These are phyloP conservation scores for Cerceris rybyensis DNA, from an alignment of 2,888 invertebrate species.

Conservation along the genomic window DNA sequence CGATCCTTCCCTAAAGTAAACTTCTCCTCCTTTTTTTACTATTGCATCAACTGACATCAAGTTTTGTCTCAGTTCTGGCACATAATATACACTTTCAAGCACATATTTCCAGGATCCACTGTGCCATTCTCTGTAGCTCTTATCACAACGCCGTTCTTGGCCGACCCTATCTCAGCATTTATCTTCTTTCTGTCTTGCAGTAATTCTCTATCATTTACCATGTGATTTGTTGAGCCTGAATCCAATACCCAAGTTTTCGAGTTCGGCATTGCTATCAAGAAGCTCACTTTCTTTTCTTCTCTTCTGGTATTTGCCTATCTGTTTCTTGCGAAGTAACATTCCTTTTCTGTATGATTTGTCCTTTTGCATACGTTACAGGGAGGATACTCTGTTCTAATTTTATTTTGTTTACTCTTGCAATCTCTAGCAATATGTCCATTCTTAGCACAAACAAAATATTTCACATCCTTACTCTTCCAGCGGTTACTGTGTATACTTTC, in stretches of 20 bases:
- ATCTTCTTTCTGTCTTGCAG: no score
- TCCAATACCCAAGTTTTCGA: no score
- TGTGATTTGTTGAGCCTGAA: no score
- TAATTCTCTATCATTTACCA: no score
- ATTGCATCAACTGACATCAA: constrained; percentile 15
- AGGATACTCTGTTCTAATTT: no score
- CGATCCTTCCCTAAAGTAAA: constrained; percentile 2
- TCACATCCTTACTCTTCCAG: no score
- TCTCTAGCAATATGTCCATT: neutral
- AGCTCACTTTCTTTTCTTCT: no score
- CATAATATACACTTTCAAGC: constrained; percentile 2
- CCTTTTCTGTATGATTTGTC: constrained; percentile 8
- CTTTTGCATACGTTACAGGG: constrained; percentile 29
- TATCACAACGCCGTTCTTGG: constrained; percentile 20
- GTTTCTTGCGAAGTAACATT: constrained; percentile 15
- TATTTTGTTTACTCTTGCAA: no score
- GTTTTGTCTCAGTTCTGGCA: constrained; percentile 21
- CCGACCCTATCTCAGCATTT: no score
- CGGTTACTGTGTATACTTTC: no score
- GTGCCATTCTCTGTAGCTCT: constrained; percentile 1
- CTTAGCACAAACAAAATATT: neutral
- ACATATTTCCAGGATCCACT: neutral
- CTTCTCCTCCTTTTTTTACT: constrained; percentile 14
- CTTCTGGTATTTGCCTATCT: no score
- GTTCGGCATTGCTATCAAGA: no score